phyloP scores from a whole-genome alignment of 37 sponge, comb jelly and placozoan genomes.

The Bolinopsis microptera region DNA sequence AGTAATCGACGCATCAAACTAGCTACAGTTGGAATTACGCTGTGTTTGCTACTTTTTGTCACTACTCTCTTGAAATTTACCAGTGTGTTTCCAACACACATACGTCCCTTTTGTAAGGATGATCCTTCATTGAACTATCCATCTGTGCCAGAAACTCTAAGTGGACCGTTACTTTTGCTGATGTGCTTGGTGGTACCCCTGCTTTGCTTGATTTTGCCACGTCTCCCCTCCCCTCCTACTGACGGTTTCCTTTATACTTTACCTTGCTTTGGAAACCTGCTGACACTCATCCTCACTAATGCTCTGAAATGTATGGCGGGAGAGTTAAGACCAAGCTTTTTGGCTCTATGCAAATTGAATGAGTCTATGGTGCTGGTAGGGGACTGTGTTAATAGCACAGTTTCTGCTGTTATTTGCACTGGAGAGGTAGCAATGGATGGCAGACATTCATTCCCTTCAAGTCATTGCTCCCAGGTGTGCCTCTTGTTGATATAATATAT shows the following conservation, averaged over 20 bases:
- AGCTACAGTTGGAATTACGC: neutral
- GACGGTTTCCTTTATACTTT: neutral
- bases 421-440: slow-evolving; percentile 13
- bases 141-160: neutral
- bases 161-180: neutral
- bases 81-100: neutral
- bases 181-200: neutral
- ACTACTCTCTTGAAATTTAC: neutral
- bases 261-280: neutral
- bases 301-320: neutral
- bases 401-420: neutral
- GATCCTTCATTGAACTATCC: neutral
- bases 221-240: neutral
- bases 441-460: slow-evolving; percentile 1
- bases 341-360: slow-evolving; percentile 4
- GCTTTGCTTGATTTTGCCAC: neutral
- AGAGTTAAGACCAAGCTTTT: neutral
- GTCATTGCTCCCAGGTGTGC: neutral
- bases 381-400: neutral
- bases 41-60: neutral
- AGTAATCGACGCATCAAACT: neutral
- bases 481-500: no score
- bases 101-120: neutral
- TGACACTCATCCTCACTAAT: neutral
- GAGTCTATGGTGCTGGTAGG: neutral